These are phyloP conservation scores for Heteromyza rotundicornis DNA, from an alignment of 2,888 invertebrate species.

Conservation along the genomic window DNA sequence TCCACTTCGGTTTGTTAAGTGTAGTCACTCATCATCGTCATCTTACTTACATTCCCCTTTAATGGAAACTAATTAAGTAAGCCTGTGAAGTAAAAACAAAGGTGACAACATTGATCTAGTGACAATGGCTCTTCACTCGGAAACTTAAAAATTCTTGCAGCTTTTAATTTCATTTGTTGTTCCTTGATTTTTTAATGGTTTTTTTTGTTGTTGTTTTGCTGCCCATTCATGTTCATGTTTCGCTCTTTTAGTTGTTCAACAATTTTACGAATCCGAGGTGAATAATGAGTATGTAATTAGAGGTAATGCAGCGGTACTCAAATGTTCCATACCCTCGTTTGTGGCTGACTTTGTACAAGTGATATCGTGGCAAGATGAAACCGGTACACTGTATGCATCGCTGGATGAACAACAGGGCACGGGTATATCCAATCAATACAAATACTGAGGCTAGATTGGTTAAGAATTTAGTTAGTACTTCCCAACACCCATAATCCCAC, in stretches of 20 bases:
- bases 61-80: no score
- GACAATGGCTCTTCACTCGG: not conserved
- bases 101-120: no score
- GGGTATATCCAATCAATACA: no score
- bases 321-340: conserved; percentile 78
- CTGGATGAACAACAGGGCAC: conserved; percentile 52
- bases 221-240: conserved; percentile 7
- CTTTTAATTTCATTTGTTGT: not conserved
- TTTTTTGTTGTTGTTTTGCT: conserved; percentile 1
- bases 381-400: conserved; percentile 57
- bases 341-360: conserved; percentile 77
- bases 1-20: no score
- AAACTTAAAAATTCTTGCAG: not conserved
- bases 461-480: not conserved
- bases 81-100: no score
- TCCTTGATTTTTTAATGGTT: no score
- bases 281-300: conserved; percentile 77
- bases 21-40: no score
- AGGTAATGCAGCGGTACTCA: conserved; percentile 75
- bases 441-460: no score
- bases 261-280: conserved; percentile 75
- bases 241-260: conserved; percentile 68
- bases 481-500: conserved; percentile 6
- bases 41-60: no score
- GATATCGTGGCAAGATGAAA: conserved; percentile 74